Conservation (phyloP, 1,140 invertebrate species). For the Papilio xuthus region DNA sequence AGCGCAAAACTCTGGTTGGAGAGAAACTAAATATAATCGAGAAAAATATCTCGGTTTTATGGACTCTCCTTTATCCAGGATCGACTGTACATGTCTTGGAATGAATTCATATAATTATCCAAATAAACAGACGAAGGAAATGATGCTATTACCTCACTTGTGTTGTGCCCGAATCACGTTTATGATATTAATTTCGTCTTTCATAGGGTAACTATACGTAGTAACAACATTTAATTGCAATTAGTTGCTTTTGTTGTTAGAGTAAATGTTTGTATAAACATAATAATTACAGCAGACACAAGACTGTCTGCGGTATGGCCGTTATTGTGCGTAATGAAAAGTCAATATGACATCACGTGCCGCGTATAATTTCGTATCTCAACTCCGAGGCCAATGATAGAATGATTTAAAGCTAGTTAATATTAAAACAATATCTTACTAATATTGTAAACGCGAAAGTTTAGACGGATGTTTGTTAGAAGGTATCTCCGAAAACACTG, state of each 20-base stretch:
- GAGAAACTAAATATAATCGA: too few relatives aligned
- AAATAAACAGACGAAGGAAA: background rate
- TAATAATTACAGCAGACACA: background rate
- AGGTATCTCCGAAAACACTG: too few relatives aligned
- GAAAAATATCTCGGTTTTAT: too few relatives aligned
- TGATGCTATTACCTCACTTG: background rate
- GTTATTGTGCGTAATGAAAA: background rate
- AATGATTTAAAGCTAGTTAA: background rate
- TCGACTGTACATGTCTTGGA: background rate
- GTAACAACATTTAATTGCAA: background rate
- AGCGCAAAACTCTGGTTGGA: too few relatives aligned
- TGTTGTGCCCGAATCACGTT: background rate
- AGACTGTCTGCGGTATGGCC: conserved; percentile 2
- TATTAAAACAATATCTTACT: too few relatives aligned
- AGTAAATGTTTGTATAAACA: background rate
- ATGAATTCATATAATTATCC: background rate
- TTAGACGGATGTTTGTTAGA: too few relatives aligned
- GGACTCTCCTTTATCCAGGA: too few relatives aligned
- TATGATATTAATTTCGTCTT: background rate
- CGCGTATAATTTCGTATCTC: background rate
- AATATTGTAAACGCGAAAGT: too few relatives aligned
- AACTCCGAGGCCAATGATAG: background rate
- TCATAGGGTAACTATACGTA: background rate
- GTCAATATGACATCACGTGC: background rate
- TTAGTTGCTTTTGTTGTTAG: background rate